Evolutionary conservation across 2,113 vertebrate species (phyloP), one percentile per base, ranked within the genome.

Genomic region (Stegastes partitus): DNA sequence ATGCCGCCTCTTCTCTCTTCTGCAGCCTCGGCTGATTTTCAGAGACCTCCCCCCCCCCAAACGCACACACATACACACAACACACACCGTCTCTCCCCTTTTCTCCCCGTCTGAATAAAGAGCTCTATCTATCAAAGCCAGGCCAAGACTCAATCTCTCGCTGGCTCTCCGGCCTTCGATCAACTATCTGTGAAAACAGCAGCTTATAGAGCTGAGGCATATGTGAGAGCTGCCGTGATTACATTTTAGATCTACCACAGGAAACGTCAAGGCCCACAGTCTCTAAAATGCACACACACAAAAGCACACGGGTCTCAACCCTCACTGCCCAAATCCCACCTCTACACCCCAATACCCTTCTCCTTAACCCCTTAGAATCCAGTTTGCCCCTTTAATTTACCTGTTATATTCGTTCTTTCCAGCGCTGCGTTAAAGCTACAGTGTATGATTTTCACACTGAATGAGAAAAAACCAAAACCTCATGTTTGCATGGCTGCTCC

Each of bases 121-220:
- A 91, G 50, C 72, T 86, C 86, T 87, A 87, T 91, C 88, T 88
- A 91, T 92, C 90, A 91, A 78, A 84, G 81, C 86, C 87, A 88
- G 85, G 70, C 86, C 75, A 81, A 78, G 80, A 80, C 87, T 84
- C 82, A 80, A 84, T 89, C 89, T 83, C 82, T 85, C 34, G 6
- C 57, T 34, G 49, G 53, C 79, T 84, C 79, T 77, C 61, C 22
- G 70, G 79, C 79, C 86, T 86, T 85, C 71, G 68, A 85, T 92
- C 86, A 85, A 79, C 89, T 89, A 86, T 90, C 84, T 89, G 51
- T 78, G 81, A 87, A 86, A 89, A 87, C 83, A 78, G 86, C 70
- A 51, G 77, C 87, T 82, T 86, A 84, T 79, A 80, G 77, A 90
- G 53, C 82, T 1, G 66, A 74, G 80, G 81, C 78, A 79, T 84